These are phyloP conservation scores for Clavelina lepadiformis DNA, from an alignment of 23 tunicate genomes.

Conservation along the genomic window DNA sequence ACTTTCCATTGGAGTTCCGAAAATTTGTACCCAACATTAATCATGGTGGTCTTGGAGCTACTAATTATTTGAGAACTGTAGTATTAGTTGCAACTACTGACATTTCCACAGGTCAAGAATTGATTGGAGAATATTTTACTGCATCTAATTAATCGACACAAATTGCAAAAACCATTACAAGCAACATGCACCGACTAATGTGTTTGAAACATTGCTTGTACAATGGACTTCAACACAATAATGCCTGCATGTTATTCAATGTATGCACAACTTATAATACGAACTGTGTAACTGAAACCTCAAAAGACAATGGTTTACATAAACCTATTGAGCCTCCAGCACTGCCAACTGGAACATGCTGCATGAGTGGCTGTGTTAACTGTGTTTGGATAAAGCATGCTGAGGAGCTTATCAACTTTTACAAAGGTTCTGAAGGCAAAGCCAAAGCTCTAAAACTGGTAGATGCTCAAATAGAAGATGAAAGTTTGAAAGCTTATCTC, in stretches of 20 bases:
- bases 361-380: conserved; percentile 91
- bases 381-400: conserved; percentile 97
- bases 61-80: conserved; percentile 49
- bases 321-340: no score
- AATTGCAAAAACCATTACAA: no score
- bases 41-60: conserved; percentile 18
- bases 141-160: conserved; percentile 21
- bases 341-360: conserved; percentile 52
- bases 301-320: no score
- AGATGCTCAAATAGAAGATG: conserved; percentile 71
- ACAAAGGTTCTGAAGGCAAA: conserved; percentile 30
- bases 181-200: no score
- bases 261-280: no score
- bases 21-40: conserved; percentile 74
- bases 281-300: no score
- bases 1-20: conserved; percentile 52
- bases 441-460: conserved; percentile 46
- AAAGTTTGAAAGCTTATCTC: conserved; percentile 72
- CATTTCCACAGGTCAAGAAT: conserved; percentile 61
- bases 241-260: no score
- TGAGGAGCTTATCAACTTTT: conserved; percentile 67
- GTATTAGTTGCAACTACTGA: conserved; percentile 62
- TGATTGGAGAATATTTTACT: conserved; percentile 75
- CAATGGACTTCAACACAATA: no score
- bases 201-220: no score